A percentile compares a stretch with the other conserved stretches of the same genome.
Conservation (phyloP, 2,113 vertebrate genomes). For the Xiphias gladius region DNA sequence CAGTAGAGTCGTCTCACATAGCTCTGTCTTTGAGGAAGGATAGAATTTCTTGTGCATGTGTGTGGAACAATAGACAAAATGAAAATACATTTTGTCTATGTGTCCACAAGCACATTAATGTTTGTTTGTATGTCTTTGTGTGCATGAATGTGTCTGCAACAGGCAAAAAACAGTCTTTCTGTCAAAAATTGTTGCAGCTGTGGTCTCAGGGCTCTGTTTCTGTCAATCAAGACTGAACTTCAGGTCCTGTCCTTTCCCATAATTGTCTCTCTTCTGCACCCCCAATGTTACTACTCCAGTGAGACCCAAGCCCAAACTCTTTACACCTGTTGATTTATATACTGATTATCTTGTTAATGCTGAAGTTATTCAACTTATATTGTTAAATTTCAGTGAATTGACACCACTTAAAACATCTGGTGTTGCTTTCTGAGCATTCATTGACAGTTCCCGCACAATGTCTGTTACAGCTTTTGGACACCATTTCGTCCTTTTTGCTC, state of each 20-base stretch:
- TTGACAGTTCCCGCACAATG: not conserved
- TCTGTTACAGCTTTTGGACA: not conserved
- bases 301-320: not conserved
- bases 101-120: slow-evolving; percentile 19
- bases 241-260: slow-evolving; percentile 42
- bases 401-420: slow-evolving; percentile 9
- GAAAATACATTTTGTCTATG: slow-evolving; percentile 46
- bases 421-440: not conserved
- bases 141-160: slow-evolving; percentile 40
- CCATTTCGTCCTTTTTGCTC: not conserved
- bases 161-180: slow-evolving; percentile 42
- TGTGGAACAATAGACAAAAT: slow-evolving; percentile 32
- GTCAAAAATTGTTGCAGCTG: slow-evolving; percentile 77
- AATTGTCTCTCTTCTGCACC: slow-evolving; percentile 21
- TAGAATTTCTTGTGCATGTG: slow-evolving; percentile 55
- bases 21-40: slow-evolving; percentile 42
- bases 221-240: slow-evolving; percentile 69
- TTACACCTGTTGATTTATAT: slow-evolving; percentile 51
- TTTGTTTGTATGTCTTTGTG: slow-evolving; percentile 49
- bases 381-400: slow-evolving; percentile 13
- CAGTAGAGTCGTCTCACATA: slow-evolving; percentile 29
- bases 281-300: slow-evolving; percentile 7
- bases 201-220: slow-evolving; percentile 63
- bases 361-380: not conserved
- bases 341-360: slow-evolving; percentile 46